Conservation (phyloP, 2,888 invertebrate genomes). For the Dasypolia templi region DNA sequence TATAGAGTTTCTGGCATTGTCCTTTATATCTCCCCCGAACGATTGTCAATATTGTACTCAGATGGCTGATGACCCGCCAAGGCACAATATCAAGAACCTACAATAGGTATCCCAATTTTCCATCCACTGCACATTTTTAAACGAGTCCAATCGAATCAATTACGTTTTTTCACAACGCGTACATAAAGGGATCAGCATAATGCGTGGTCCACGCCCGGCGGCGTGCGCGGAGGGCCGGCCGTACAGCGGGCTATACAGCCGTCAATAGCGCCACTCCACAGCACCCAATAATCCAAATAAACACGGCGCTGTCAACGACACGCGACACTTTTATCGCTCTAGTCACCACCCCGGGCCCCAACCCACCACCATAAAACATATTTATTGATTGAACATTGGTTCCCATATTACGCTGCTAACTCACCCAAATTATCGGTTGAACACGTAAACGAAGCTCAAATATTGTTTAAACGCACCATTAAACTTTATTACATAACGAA, state of each 20-base stretch:
- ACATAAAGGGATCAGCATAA: constrained; percentile 57
- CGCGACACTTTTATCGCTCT: constrained; percentile 83
- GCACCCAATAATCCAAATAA: constrained; percentile 76
- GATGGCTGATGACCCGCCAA: not conserved
- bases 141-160: constrained; percentile 59
- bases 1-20: no score
- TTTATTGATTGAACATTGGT: constrained; percentile 78
- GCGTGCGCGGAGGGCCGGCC: not conserved
- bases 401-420: constrained; percentile 72
- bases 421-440: constrained; percentile 56
- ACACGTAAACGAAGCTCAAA: constrained; percentile 53
- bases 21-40: not conserved
- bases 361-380: constrained; percentile 73
- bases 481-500: constrained; percentile 33
- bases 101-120: constrained; percentile 59
- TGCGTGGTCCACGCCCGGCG: constrained; percentile 25
- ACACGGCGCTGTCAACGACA: constrained; percentile 79
- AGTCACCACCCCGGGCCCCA: constrained; percentile 71
- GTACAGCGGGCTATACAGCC: constrained; percentile 8
- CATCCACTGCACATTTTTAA: constrained; percentile 56
- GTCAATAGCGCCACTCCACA: constrained; percentile 57
- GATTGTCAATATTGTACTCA: not conserved
- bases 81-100: constrained; percentile 25
- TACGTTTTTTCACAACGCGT: constrained; percentile 42
- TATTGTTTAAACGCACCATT: constrained; percentile 52